Percentiles rank a stretch among this genome's conserved stretches.
phyloP scores from a whole-genome alignment of 92 coral and sea anemone genomes.

The Desmophyllum pertusum region DNA sequence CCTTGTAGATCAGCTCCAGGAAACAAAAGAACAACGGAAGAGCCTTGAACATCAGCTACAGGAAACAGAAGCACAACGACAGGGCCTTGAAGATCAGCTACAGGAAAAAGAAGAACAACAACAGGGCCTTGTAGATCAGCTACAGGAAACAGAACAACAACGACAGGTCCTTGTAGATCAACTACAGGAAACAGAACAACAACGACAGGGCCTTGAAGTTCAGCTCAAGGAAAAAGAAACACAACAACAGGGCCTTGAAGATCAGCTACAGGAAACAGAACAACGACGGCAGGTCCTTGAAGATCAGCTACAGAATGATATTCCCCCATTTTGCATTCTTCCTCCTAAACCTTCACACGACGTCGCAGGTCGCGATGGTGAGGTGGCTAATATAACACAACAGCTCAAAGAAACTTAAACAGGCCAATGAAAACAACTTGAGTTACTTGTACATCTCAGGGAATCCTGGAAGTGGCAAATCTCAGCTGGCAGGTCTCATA shows the following conservation, averaged over 20 bases:
- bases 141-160: too few relatives aligned
- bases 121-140: too few relatives aligned
- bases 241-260: too few relatives aligned
- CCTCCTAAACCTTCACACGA: constrained; percentile 11
- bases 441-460: constrained; percentile 35
- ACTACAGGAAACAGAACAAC: too few relatives aligned
- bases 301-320: background rate
- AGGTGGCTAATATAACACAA: background rate
- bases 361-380: background rate
- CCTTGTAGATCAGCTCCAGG: background rate
- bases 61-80: background rate
- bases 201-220: too few relatives aligned
- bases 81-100: constrained; percentile 20
- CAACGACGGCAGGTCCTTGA: too few relatives aligned
- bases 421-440: background rate
- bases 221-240: too few relatives aligned
- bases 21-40: background rate
- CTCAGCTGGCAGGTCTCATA: constrained; percentile 10
- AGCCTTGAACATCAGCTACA: background rate
- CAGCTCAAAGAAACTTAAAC: background rate
- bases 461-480: constrained; percentile 38
- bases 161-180: too few relatives aligned
- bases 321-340: constrained; percentile 6
- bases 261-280: too few relatives aligned
- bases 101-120: too few relatives aligned